Base-by-base conservation (phyloP, 2,113 vertebrate genomes). In the Dasyornis broadbenti region DNA sequence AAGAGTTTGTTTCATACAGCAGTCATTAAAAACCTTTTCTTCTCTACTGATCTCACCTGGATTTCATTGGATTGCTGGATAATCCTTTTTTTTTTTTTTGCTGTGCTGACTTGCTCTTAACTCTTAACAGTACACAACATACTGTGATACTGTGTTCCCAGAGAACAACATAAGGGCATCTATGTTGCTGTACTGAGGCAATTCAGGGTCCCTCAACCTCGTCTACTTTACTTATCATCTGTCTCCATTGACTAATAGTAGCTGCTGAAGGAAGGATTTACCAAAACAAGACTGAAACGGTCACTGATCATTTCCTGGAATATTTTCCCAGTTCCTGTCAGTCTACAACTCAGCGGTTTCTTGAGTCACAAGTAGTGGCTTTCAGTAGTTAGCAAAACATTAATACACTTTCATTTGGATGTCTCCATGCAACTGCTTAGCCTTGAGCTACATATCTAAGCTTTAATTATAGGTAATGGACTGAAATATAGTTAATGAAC, bases 401-500 rank as follows among this genome's bases (percentile, higher is more conserved):
- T 77, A 86, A 61, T 83, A 70, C 13, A 47, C 35, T 70, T 85
- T 60, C 31, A 59, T 82, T 90, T 82, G 12, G 10, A 76, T 64
- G 53, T 79, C 81, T 94, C 56, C 73, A 49, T 66, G 20, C n/a
- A 87, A 71, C 57, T 49, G 26, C 71, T 82, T 86, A 77, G 65
- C 40, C 63, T 28, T 88, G 71, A 92, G 57, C 37, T 77, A 82
- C 18, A 87, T 70, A 68, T 61, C 82, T 90, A 83, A 82, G 53
- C 63, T 80, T 90, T 93, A 95, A 92, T 92, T 94, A 92, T 50
- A 80, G 71, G 53, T 92, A 96, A 92, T 94, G 85, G 85, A 80
- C 63, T 90, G 82, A 88, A 78, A 77, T 86, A 82, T n/a, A 72
- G 54, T 69, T 96, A 92, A 92, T 93, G 88, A 96, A 90, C 86